These are phyloP conservation scores for Drosophila percnosoma DNA, from an alignment of 2,888 invertebrate species.

Conservation along the genomic window DNA sequence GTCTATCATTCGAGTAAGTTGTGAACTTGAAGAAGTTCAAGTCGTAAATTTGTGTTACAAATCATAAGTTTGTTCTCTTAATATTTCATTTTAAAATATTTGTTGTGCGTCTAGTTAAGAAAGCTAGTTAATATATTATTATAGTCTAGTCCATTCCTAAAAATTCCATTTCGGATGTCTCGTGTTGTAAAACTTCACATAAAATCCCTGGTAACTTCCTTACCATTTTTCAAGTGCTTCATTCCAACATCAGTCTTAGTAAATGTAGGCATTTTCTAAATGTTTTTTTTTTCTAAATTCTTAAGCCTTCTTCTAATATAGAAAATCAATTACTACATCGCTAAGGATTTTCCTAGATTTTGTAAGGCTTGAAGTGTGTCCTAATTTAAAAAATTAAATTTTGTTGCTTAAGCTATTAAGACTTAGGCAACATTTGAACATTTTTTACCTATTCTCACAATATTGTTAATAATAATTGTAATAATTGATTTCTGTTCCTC, in stretches of 20 bases:
- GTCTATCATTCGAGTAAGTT: conserved; percentile 86
- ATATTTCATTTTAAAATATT: background rate
- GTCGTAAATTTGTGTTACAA: too few species aligned
- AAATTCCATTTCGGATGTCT: background rate
- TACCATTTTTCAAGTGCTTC: background rate
- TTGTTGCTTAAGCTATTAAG: too few species aligned
- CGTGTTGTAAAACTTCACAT: background rate
- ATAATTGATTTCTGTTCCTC: background rate
- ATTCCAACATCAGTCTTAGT: background rate
- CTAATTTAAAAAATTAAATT: background rate
- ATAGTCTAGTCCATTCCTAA: background rate
- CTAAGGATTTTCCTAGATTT: background rate
- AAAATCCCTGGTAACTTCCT: background rate
- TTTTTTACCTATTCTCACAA: too few species aligned
- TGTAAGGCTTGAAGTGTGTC: background rate
- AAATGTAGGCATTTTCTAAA: too few species aligned
- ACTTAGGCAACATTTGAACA: too few species aligned
- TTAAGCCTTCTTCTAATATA: background rate
- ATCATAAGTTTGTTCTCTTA: too few species aligned
- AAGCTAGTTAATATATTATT: background rate
- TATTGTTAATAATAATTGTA: background rate
- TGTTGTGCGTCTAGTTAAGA: background rate
- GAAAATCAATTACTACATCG: background rate
- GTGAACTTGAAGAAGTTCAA: background rate
- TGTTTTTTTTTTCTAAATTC: too few species aligned